phyloP scores from a whole-genome alignment of 2,113 vertebrate species.

The Rousettus leschenaultii region DNA sequence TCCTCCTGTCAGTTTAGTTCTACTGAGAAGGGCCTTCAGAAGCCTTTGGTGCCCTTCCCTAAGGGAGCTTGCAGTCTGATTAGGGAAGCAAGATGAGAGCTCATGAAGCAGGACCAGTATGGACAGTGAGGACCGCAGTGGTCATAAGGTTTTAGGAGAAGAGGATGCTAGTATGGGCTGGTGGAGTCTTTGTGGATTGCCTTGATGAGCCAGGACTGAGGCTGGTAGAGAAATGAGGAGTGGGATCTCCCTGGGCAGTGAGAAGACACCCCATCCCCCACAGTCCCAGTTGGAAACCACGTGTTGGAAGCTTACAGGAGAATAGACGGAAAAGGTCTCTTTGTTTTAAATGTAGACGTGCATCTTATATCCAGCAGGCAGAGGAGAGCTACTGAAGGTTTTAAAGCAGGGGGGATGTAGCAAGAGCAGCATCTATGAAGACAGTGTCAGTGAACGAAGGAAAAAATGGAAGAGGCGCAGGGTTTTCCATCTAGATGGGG shows the following conservation, averaged over 20 bases:
- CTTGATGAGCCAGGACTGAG: not conserved
- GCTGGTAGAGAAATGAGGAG: not conserved
- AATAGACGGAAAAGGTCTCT: not conserved
- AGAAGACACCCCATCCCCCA: not conserved
- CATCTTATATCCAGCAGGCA: not conserved
- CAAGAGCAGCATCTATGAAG: not conserved
- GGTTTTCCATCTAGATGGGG: not conserved
- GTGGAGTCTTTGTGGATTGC: not conserved
- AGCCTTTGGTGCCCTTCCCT: rapidly evolving
- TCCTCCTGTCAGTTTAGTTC: not conserved
- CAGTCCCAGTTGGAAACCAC: not conserved
- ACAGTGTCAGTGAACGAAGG: not conserved
- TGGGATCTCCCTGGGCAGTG: not conserved
- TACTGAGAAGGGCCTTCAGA: not conserved
- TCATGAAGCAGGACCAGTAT: not conserved
- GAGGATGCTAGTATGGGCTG: too few relatives aligned
- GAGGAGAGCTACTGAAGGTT: not conserved
- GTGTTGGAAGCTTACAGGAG: not conserved
- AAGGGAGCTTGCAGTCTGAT: not conserved
- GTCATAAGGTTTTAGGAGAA: not conserved
- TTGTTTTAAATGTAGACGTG: rapidly evolving
- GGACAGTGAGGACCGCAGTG: not conserved
- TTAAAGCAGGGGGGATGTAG: not conserved
- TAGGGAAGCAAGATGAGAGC: not conserved
- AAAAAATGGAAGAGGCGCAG: not conserved